A percentile compares a stretch with the other conserved stretches of the same genome.
These are phyloP conservation scores for Paraescarpia echinospica DNA, from an alignment of 1,140 invertebrate genomes.

Conservation along the genomic window DNA sequence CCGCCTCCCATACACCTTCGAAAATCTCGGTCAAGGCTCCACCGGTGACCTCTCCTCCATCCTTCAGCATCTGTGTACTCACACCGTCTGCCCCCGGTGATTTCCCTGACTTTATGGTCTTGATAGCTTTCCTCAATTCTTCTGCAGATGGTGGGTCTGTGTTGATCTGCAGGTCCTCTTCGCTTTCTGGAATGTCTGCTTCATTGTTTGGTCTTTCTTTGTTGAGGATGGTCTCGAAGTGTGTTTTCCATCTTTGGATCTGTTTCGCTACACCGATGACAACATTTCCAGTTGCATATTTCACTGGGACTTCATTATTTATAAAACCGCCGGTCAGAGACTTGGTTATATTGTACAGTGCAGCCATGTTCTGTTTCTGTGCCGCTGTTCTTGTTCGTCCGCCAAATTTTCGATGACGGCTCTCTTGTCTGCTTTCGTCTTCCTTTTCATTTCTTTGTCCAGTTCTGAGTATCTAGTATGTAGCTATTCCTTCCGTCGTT, in stretches of 20 bases:
- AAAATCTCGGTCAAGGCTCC: slow-evolving; percentile 9
- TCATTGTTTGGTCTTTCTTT: not conserved
- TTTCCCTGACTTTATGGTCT: slow-evolving; percentile 17
- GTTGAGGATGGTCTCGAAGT: slow-evolving; percentile 25
- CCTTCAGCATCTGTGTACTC: not conserved
- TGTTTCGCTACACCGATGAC: slow-evolving; percentile 20
- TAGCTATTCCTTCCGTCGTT: not conserved
- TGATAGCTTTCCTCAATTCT: slow-evolving; percentile 19
- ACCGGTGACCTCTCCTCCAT: not conserved
- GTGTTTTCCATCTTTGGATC: slow-evolving; percentile 9
- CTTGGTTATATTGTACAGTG: slow-evolving; percentile 8
- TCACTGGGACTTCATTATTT: slow-evolving; percentile 18
- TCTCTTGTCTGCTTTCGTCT: not conserved
- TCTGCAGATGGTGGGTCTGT: slow-evolving; percentile 8
- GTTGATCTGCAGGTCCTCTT: slow-evolving; percentile 18
- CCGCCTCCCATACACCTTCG: slow-evolving; percentile 14
- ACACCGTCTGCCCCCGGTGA: slow-evolving; percentile 6
- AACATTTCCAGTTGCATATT: slow-evolving; percentile 21
- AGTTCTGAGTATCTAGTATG: not conserved
- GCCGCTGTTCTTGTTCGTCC: slow-evolving; percentile 11
- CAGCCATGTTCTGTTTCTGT: not conserved
- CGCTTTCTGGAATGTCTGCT: not conserved
- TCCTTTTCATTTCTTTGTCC: slow-evolving; percentile 24
- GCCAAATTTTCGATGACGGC: not conserved
- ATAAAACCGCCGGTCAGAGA: not conserved